Conservation (phyloP, 1,140 invertebrate species). For the Streblospio benedicti region DNA sequence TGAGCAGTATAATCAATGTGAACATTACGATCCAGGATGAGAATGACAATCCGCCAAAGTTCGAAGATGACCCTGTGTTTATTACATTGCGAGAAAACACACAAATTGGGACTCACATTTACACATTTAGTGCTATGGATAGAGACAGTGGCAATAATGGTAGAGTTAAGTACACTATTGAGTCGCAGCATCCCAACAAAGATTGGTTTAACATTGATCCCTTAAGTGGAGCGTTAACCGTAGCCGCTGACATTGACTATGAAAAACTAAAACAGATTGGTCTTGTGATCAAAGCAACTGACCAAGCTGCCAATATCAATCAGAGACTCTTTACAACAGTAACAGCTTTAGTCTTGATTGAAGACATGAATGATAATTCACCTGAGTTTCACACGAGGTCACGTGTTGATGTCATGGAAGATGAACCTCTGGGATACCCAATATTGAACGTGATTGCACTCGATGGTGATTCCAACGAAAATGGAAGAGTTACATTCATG, state of each 20-base stretch:
- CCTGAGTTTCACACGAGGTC: constrained; percentile 49
- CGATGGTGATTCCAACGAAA: constrained; percentile 75
- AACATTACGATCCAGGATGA: constrained; percentile 82
- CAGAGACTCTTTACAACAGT: constrained; percentile 65
- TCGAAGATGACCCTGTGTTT: constrained; percentile 48
- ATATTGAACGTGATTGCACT: constrained; percentile 71
- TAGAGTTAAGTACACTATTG: constrained; percentile 82
- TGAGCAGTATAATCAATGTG: constrained; percentile 58
- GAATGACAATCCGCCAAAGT: constrained; percentile 85
- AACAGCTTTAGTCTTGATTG: constrained; percentile 69
- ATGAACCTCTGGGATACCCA: constrained; percentile 54
- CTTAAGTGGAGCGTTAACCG: constrained; percentile 67
- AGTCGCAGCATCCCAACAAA: constrained; percentile 58
- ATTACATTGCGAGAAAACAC: constrained; percentile 18
- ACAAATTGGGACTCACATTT: background rate
- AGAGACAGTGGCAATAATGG: constrained; percentile 71
- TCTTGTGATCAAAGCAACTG: constrained; percentile 71
- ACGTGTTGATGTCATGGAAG: constrained; percentile 45
- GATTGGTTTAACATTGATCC: constrained; percentile 66
- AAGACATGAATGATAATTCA: constrained; percentile 67
- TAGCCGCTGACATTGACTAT: constrained; percentile 67
- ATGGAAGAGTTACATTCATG: constrained; percentile 72
- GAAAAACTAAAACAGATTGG: constrained; percentile 70
- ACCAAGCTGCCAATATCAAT: constrained; percentile 61
- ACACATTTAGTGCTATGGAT: constrained; percentile 45